A percentile compares a stretch with the other conserved stretches of the same genome.
Conservation (phyloP, 2,888 invertebrate species). For the Theretra japonica region DNA sequence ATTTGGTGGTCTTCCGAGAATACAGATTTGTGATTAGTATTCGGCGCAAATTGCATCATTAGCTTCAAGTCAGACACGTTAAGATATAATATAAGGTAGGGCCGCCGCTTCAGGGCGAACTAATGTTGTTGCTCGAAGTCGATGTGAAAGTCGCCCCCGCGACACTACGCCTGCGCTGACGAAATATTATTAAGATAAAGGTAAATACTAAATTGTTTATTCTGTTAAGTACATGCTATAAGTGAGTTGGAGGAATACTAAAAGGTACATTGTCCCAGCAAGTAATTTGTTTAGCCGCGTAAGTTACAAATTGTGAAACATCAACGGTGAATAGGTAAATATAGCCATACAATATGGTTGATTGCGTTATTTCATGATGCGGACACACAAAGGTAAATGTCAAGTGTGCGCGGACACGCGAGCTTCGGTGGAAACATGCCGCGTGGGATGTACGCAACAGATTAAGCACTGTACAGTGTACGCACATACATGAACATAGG, state of each 20-base stretch:
- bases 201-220: no score
- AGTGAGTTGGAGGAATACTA: neutral
- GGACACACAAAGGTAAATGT: slow-evolving; percentile 3
- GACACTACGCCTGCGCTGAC: neutral
- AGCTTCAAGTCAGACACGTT: no score
- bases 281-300: neutral
- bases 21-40: no score
- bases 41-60: no score
- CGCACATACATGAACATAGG: neutral
- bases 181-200: neutral
- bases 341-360: neutral
- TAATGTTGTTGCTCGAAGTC: neutral
- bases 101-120: neutral
- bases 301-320: neutral
- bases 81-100: no score
- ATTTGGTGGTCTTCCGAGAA: no score
- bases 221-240: neutral
- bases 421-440: neutral
- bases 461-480: neutral
- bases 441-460: neutral
- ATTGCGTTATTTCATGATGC: neutral
- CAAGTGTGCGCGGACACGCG: neutral
- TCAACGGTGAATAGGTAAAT: neutral
- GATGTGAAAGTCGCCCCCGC: neutral
- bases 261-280: neutral